Evolutionary conservation across 35 echinoderm and acorn worm species (phyloP).

Genomic region (Acanthaster planci): DNA sequence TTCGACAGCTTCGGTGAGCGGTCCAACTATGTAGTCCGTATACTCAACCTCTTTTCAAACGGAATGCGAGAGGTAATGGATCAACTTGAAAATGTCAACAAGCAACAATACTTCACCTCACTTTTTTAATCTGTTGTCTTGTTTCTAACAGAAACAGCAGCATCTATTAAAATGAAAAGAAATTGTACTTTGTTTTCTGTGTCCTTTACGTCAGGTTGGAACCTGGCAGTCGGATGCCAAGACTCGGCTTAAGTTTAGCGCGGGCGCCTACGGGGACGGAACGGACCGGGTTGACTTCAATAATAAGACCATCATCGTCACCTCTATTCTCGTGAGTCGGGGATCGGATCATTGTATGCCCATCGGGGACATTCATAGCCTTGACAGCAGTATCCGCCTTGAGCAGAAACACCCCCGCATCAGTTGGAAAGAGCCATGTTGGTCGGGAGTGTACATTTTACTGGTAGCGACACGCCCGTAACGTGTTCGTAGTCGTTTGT

Average conservation of each 20-base stretch:
- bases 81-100: background rate
- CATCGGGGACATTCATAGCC: too few species aligned
- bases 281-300: background rate
- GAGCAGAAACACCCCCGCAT: too few species aligned
- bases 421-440: too few species aligned
- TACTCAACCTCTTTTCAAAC: constrained; percentile 53
- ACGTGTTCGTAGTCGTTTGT: too few species aligned
- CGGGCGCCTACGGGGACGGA: background rate
- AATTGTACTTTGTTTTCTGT: too few species aligned
- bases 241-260: constrained; percentile 5
- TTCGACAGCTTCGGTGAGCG: constrained; percentile 70
- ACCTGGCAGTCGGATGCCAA: background rate
- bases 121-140: too few species aligned
- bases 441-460: too few species aligned
- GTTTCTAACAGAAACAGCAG: too few species aligned
- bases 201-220: constrained; percentile 16
- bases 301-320: constrained; percentile 51
- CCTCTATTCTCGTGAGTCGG: constrained; percentile 22
- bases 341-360: background rate
- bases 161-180: too few species aligned
- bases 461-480: too few species aligned
- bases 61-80: constrained; percentile 55
- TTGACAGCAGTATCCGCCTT: too few species aligned
- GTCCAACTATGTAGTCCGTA: constrained; percentile 59
- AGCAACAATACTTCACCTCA: too few species aligned